Conservation (phyloP, 2,797 vertebrate genomes). For the Phoxinus dragarum region DNA sequence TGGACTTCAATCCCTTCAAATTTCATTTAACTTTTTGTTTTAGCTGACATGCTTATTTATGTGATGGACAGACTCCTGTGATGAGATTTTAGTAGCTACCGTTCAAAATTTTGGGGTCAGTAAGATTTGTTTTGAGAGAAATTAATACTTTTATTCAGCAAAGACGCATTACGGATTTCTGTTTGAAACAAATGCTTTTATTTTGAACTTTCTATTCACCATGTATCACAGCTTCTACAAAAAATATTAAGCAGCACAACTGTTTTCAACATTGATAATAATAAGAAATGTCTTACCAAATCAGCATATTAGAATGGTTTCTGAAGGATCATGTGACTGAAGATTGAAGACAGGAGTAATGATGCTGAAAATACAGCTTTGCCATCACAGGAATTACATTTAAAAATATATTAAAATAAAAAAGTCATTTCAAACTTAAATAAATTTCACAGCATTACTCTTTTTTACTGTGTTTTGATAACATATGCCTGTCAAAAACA, state of each 20-base stretch:
- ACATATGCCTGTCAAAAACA: background rate
- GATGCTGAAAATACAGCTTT: background rate
- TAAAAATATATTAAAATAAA: background rate
- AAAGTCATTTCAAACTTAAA: background rate
- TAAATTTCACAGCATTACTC: background rate
- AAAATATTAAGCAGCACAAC: background rate
- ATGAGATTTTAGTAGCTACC: background rate
- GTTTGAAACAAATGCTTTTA: background rate
- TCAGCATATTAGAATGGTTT: background rate
- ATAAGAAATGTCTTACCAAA: background rate
- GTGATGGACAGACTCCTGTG: background rate
- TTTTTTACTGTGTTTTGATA: no score
- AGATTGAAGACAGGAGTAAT: background rate
- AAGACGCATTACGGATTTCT: background rate
- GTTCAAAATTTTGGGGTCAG: background rate
- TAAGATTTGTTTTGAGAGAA: background rate
- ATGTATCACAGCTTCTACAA: background rate
- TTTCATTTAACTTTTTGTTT: slow-evolving; percentile 9
- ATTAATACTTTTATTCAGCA: background rate
- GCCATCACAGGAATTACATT: background rate
- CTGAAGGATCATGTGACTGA: background rate
- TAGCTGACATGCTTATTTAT: background rate
- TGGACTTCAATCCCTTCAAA: slow-evolving; percentile 19
- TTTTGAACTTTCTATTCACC: background rate
- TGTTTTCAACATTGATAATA: background rate